Evolutionary conservation across 2,113 vertebrate genomes (phyloP).

Genomic region (Rhinoderma darwinii): DNA sequence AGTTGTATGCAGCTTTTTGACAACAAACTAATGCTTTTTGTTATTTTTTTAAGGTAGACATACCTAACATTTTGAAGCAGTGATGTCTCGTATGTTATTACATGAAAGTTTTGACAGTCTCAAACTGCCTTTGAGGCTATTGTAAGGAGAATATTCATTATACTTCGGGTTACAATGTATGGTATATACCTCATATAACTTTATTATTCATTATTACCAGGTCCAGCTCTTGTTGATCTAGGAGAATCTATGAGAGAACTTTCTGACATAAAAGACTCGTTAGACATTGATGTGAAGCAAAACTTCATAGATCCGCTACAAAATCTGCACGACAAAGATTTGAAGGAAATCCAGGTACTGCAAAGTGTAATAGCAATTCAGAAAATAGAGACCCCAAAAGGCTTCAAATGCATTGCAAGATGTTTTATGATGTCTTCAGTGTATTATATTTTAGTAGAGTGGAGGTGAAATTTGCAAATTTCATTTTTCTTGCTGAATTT

Average conservation of each 20-base stretch:
- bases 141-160: too few relatives aligned
- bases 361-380: background rate
- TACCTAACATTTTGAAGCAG: too few relatives aligned
- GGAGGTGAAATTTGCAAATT: too few relatives aligned
- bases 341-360: constrained; percentile 94
- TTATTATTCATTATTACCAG: constrained; percentile 66
- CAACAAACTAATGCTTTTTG: too few relatives aligned
- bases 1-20: too few relatives aligned
- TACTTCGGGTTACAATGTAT: constrained; percentile 5
- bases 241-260: constrained; percentile 94
- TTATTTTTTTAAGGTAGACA: too few relatives aligned
- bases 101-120: too few relatives aligned
- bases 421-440: background rate
- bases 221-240: constrained; percentile 86
- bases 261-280: constrained; percentile 93
- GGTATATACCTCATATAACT: background rate
- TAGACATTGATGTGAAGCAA: constrained; percentile 98
- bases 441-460: background rate
- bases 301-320: constrained; percentile 98
- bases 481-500: too few relatives aligned
- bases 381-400: background rate
- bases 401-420: background rate
- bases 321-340: constrained; percentile 96
- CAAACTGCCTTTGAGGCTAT: too few relatives aligned
- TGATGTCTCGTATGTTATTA: too few relatives aligned